Evolutionary conservation across 2,888 invertebrate species (phyloP).

Genomic region (Heliothis peltigera): DNA sequence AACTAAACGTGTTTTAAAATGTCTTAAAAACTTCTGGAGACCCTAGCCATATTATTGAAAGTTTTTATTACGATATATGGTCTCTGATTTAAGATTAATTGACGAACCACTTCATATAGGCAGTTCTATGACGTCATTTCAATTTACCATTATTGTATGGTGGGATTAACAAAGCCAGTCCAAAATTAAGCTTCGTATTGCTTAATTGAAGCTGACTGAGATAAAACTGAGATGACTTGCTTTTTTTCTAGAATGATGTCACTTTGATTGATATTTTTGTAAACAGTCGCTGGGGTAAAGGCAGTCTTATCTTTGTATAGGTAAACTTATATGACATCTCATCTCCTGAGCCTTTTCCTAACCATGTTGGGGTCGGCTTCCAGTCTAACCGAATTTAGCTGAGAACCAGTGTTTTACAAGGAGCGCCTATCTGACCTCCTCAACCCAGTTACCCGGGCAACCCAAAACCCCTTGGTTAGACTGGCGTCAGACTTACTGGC

Average conservation of each 20-base stretch:
- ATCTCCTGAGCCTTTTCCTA: no score
- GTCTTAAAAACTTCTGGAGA: slow-evolving; percentile 6
- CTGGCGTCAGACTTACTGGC: no score
- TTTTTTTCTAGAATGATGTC: slow-evolving; percentile 11
- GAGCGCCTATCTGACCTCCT: no score
- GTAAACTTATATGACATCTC: background rate
- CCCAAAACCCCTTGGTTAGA: no score
- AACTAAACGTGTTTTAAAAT: no score
- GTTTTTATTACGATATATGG: slow-evolving; percentile 30
- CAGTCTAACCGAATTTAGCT: no score
- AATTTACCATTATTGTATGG: slow-evolving; percentile 36
- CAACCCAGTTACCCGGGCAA: no score
- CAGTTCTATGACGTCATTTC: slow-evolving; percentile 45
- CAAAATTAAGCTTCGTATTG: slow-evolving; percentile 7
- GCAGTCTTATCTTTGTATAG: slow-evolving; percentile 7
- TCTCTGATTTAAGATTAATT: slow-evolving; percentile 6
- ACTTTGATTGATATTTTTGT: slow-evolving; percentile 18
- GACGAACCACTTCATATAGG: slow-evolving; percentile 16
- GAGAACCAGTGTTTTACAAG: no score
- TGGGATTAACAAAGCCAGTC: slow-evolving; percentile 18
- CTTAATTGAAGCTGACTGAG: slow-evolving; percentile 5
- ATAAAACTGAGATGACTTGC: background rate
- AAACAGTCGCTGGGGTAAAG: slow-evolving; percentile 21
- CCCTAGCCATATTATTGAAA: background rate
- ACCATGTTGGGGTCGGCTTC: no score